Base-by-base conservation (phyloP, 2,888 invertebrate genomes). In the Morpho achilles region DNA sequence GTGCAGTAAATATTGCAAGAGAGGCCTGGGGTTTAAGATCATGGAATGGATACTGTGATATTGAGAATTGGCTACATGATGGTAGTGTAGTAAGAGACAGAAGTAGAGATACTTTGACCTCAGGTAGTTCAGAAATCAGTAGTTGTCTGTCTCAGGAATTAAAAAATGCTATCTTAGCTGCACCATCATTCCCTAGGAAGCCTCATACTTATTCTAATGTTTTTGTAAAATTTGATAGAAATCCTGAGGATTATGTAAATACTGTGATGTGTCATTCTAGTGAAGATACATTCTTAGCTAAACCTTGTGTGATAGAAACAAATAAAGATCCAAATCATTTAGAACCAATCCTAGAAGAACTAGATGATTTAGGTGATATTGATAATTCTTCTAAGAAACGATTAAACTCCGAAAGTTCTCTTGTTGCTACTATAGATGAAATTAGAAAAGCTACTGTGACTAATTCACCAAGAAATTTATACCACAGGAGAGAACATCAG, bases 1-100 rank as follows among this genome's bases (percentile, higher is more conserved):
- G 93, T 72, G 93, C 93, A 2, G 89, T 93, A 6, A 93, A 93
- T 67, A 92, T 94, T 56, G 93, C 93, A 3, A 81, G 93, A 62
- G 93, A 93, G 73, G 92, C 92, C 10, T 93, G 93, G 93, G 93
- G 93, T 0, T 79, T 93, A 53, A 84, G 93, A 47, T 93, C 93
- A 43, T 94, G 93, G 93, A 92, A 92, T 70, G 93, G 92, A 3
- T 94, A 93, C 70, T 92, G 90, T 42, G 93, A 93, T 65, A 93
- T 94, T 58, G 93, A 93, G 73, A 93, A 92, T 55, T 92, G 92
- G 80, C 81, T 92, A 22, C 93, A 93, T 61, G 93, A 93, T 69
- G 92, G 93, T 40, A 93, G 93, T 66, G 91, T 93, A 1, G 91
- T 92, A 6, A 83, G 92, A 64, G 93, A 93, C 43, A 79, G 92